Evolutionary conservation across 2,113 vertebrate genomes (phyloP), one percentile per base, ranked within the genome.

Genomic region (Setophaga coronata): DNA sequence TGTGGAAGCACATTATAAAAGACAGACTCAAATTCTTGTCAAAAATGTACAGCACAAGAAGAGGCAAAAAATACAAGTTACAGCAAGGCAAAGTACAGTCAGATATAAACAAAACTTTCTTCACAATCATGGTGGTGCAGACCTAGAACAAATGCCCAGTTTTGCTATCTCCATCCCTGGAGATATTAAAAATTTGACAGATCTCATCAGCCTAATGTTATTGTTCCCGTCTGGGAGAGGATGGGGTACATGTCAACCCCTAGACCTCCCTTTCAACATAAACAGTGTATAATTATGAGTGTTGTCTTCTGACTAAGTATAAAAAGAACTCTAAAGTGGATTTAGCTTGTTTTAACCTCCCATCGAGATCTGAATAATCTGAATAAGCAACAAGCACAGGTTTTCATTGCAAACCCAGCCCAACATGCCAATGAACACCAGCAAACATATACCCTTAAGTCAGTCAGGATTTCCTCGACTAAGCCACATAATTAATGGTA

Each of bases 231-330:
- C 51, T 51, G 20, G 23, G 23, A 45, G 9, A 6, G 10, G 12
- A 29, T 0, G 7, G 16, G 19, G 18, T 29, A 18, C 2, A 0
- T 14, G 12, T 7, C 50, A 20, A 87, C 51, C 8, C 69, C 36
- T 43, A 78, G 26, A 60, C 34, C 34, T 56, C 61, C 31, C 26
- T 64, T 93, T 64, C 53, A 71, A 89, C 18, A 58, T 26, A 38
- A 62, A 31, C 3, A 45, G 31, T 12, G n/a, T 93, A 7, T 57
- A 64, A 90, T 64, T 74, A 40, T 6, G 2, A 69, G 13, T 60
- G 19, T 53, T 82, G 31, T 69, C 61, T 94, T 88, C 87, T 78
- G 56, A 87, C 7, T 26, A n/a, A 90, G 8, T 33, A 80, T 26
- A 77, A 65, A 51, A 65, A 91, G 40, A 91, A 85, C 18, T 82